Percentiles rank a stretch among this genome's conserved stretches.
phyloP scores from a whole-genome alignment of 53 echinoderm and acorn worm genomes.

The Paracentrotus lividus region DNA sequence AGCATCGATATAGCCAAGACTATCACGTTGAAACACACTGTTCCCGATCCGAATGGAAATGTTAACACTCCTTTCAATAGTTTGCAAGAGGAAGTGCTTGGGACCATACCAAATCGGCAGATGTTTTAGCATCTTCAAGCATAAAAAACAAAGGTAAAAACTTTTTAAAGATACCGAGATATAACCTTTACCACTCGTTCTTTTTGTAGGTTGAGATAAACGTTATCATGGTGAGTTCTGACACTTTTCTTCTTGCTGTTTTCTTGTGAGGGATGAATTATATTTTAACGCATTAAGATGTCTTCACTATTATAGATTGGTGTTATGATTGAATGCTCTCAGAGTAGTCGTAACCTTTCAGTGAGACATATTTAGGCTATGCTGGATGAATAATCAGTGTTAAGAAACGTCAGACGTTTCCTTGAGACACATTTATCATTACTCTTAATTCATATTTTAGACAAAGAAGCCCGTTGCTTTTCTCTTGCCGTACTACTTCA shows the following conservation, averaged over 20 bases:
- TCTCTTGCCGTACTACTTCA: no score
- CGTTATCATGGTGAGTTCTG: not conserved
- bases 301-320: no score
- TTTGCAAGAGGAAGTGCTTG: not conserved
- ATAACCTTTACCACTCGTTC: not conserved
- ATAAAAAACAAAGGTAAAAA: not conserved
- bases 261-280: no score
- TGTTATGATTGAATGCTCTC: not conserved
- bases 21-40: not conserved
- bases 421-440: not conserved
- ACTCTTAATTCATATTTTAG: not conserved
- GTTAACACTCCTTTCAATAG: not conserved
- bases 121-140: conserved; percentile 29
- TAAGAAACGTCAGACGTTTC: not conserved
- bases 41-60: no score
- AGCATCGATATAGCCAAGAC: not conserved
- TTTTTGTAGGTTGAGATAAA: not conserved
- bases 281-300: not conserved
- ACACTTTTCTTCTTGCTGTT: no score
- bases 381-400: not conserved
- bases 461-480: no score
- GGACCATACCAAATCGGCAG: not conserved
- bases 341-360: not conserved
- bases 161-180: not conserved
- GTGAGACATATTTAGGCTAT: not conserved